Conservation (phyloP, 2,888 invertebrate species). For the Mimachlamys varia region DNA sequence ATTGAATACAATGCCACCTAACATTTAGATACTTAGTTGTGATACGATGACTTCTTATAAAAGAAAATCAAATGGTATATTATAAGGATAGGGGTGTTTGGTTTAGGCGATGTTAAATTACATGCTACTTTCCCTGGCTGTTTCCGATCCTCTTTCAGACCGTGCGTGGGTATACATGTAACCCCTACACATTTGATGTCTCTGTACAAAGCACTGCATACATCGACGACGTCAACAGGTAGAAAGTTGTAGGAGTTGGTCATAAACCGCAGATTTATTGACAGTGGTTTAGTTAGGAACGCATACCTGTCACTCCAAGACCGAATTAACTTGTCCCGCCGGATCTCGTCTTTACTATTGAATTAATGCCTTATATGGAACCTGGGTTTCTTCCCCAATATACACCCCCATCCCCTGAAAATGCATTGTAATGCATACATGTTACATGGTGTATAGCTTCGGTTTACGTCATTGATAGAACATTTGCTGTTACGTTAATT, state of each 20-base stretch:
- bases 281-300: neutral
- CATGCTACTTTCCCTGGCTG: neutral
- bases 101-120: neutral
- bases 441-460: neutral
- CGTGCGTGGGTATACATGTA: neutral
- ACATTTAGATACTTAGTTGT: no score
- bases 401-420: neutral
- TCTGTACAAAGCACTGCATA: neutral
- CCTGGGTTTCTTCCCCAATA: neutral
- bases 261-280: neutral
- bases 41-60: no score
- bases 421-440: neutral
- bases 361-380: neutral
- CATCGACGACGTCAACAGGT: neutral
- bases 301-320: neutral
- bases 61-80: no score
- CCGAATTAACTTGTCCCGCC: neutral
- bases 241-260: neutral
- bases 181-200: neutral
- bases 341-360: neutral
- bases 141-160: neutral
- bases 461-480: neutral
- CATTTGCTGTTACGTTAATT: neutral
- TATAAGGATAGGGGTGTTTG: no score
- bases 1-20: no score